phyloP scores from a whole-genome alignment of 2,888 invertebrate genomes.

The Aleiodes alternator region DNA sequence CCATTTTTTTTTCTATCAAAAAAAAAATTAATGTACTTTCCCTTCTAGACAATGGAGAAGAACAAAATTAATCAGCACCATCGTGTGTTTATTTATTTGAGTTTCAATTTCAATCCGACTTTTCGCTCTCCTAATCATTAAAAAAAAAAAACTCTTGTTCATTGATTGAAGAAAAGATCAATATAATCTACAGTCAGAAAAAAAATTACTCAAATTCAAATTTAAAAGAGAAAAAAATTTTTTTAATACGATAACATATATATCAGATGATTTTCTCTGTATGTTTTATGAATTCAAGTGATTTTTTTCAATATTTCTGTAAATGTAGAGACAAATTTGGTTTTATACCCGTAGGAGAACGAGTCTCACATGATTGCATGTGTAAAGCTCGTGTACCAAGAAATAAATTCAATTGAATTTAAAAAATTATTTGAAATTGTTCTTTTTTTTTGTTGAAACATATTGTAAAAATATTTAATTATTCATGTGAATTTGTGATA shows the following conservation, averaged over 20 bases:
- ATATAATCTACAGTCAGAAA: neutral
- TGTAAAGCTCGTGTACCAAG: constrained; percentile 21
- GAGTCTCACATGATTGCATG: constrained; percentile 26
- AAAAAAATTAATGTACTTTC: constrained; percentile 72
- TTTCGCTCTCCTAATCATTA: neutral
- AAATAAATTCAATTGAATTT: constrained; percentile 21
- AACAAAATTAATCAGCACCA: constrained; percentile 68
- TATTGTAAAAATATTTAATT: no score
- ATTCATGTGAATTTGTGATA: constrained; percentile 4
- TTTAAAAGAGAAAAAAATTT: neutral
- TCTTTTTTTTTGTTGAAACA: no score
- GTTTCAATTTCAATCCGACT: neutral
- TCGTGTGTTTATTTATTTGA: constrained; percentile 57
- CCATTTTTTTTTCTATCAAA: constrained; percentile 61
- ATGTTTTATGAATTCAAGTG: constrained; percentile 15
- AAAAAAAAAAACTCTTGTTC: neutral
- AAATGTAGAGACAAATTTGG: constrained; percentile 22
- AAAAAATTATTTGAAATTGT: constrained; percentile 3
- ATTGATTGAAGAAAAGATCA: neutral
- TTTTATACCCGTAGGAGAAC: constrained; percentile 25
- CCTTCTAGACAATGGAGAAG: constrained; percentile 66
- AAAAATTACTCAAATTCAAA: neutral
- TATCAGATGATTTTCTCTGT: neutral
- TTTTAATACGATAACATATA: neutral
- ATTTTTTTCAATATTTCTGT: neutral